phyloP scores from a whole-genome alignment of 2,113 vertebrate genomes.

The Nettapus auritus region DNA sequence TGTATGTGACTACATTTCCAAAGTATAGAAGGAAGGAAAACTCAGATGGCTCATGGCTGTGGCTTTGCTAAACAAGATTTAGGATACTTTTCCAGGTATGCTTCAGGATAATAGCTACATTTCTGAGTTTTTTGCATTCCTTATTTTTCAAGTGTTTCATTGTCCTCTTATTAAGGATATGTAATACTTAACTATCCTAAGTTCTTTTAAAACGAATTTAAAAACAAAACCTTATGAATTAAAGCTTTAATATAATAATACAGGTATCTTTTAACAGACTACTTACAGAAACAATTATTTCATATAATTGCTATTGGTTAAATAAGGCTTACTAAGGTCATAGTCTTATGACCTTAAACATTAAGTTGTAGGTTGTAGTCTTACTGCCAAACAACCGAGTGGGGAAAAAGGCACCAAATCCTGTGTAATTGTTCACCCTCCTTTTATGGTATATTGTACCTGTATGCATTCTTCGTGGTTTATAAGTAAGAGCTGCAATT shows the following conservation, averaged over 20 bases:
- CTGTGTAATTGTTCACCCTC: not conserved
- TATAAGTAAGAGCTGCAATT: slow-evolving; percentile 15
- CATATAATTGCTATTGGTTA: not conserved
- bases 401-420: not conserved
- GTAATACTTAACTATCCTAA: not conserved
- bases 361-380: not conserved
- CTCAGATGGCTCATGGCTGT: not conserved
- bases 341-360: too few species aligned
- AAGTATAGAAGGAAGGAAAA: not conserved
- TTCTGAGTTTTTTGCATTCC: not conserved
- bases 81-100: not conserved
- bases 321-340: not conserved
- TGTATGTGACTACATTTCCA: not conserved
- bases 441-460: not conserved
- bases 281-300: not conserved
- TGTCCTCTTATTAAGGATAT: not conserved
- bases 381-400: not conserved
- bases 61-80: not conserved
- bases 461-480: not conserved
- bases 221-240: not conserved
- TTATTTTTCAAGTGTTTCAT: not conserved
- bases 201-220: not conserved
- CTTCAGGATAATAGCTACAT: not conserved
- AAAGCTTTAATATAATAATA: slow-evolving; percentile 8
- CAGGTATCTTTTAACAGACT: not conserved